phyloP scores from a whole-genome alignment of 2,113 vertebrate species.

The Ailurus styani region DNA sequence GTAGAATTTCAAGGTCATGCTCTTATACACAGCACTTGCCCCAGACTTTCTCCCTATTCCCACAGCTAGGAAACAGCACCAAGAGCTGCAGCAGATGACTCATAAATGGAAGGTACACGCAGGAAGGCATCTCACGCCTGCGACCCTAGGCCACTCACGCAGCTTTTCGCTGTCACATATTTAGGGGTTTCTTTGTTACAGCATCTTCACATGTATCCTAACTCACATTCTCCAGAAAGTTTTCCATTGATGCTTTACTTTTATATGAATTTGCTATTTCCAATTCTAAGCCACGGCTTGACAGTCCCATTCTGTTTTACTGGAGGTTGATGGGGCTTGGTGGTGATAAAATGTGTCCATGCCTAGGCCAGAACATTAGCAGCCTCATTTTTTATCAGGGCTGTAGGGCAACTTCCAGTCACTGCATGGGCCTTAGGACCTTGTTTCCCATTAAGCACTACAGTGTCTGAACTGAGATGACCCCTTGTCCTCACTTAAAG shows the following conservation, averaged over 20 bases:
- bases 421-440: neutral
- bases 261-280: neutral
- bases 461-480: neutral
- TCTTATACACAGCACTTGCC: neutral
- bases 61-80: neutral
- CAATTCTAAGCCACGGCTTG: neutral
- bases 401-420: neutral
- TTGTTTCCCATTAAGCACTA: neutral
- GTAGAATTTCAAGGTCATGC: neutral
- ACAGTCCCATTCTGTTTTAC: neutral
- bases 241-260: neutral
- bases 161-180: neutral
- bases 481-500: neutral
- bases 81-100: neutral
- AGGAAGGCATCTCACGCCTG: neutral
- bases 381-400: neutral
- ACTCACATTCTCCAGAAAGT: neutral
- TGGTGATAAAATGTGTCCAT: constrained; percentile 7
- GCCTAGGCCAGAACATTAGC: neutral
- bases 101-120: neutral
- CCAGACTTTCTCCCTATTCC: neutral
- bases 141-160: rapidly evolving
- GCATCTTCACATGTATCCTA: neutral
- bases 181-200: neutral
- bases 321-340: neutral